phyloP scores from a whole-genome alignment of 2,888 invertebrate genomes.

The Napeogenes sylphis region DNA sequence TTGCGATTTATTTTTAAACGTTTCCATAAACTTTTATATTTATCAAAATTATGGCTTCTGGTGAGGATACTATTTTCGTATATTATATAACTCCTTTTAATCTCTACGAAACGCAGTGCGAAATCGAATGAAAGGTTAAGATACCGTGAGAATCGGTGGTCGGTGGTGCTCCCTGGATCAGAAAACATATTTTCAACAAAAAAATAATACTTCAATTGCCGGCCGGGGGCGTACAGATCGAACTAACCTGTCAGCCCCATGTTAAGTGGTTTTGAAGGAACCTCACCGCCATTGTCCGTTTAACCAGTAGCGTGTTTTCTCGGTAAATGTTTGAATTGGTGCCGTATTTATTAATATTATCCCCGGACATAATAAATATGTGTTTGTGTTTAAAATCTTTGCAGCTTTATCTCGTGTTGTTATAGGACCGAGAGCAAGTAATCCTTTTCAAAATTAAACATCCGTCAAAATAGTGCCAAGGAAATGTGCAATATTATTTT shows the following conservation, averaged over 20 bases:
- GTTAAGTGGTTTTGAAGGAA: constrained; percentile 75
- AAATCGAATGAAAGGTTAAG: constrained; percentile 28
- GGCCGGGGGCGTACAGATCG: constrained; percentile 70
- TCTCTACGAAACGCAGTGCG: constrained; percentile 11
- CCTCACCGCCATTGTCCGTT: constrained; percentile 64
- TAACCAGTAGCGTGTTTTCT: constrained; percentile 74
- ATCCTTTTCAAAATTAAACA: constrained; percentile 39
- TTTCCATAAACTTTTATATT: constrained; percentile 14
- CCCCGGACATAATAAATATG: constrained; percentile 47
- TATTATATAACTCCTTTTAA: constrained; percentile 16
- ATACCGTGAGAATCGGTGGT: constrained; percentile 64
- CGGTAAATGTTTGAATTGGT: constrained; percentile 70
- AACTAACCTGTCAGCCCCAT: constrained; percentile 78
- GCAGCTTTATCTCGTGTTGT: constrained; percentile 53
- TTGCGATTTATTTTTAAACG: constrained; percentile 12
- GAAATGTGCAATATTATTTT: too few relatives aligned
- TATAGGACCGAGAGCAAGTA: constrained; percentile 41
- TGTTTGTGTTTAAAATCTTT: constrained; percentile 55
- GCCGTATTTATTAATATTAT: constrained; percentile 64
- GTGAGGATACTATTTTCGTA: constrained; percentile 1
- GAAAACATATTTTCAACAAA: constrained; percentile 61
- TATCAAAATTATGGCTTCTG: constrained; percentile 7
- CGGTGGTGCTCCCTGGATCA: constrained; percentile 55
- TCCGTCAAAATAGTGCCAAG: constrained; percentile 7
- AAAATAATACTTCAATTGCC: constrained; percentile 64